These are phyloP conservation scores for Anoplophora glabripennis DNA, from an alignment of 1,140 invertebrate genomes.

Conservation along the genomic window DNA sequence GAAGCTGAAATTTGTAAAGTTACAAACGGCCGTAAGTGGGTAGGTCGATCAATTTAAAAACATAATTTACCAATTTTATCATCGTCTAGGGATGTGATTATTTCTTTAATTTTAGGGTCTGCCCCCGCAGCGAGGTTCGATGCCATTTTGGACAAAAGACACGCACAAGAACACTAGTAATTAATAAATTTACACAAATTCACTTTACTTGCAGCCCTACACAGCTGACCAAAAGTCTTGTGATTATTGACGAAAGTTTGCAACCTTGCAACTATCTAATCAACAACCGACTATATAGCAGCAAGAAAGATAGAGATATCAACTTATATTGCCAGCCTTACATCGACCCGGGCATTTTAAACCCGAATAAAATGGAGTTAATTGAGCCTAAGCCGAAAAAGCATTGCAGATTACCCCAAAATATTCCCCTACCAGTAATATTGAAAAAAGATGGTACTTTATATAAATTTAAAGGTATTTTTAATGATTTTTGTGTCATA, in stretches of 20 bases:
- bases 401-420: conserved; percentile 39
- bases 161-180: too few relatives aligned
- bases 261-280: neutral
- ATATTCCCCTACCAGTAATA: conserved; percentile 51
- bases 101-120: conserved; percentile 65
- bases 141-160: conserved; percentile 17
- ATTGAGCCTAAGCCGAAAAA: conserved; percentile 50
- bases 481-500: conserved; percentile 64
- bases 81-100: conserved; percentile 69
- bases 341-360: conserved; percentile 5
- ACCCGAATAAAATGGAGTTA: conserved; percentile 49
- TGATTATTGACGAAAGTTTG: conserved; percentile 36
- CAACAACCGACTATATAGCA: neutral
- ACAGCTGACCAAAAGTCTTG: conserved; percentile 32
- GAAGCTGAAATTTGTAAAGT: too few relatives aligned
- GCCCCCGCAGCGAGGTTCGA: conserved; percentile 36
- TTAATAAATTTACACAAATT: neutral
- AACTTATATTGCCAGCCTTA: conserved; percentile 8
- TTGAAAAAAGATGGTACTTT: conserved; percentile 27
- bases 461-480: conserved; percentile 56
- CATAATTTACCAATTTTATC: conserved; percentile 74
- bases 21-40: too few relatives aligned
- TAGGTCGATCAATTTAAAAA: too few relatives aligned
- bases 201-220: neutral
- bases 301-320: conserved; percentile 15